Percentiles rank a stretch among this genome's conserved stretches.
Conservation (phyloP, 92 coral and sea anemone species). For the Bergia sp. region DNA sequence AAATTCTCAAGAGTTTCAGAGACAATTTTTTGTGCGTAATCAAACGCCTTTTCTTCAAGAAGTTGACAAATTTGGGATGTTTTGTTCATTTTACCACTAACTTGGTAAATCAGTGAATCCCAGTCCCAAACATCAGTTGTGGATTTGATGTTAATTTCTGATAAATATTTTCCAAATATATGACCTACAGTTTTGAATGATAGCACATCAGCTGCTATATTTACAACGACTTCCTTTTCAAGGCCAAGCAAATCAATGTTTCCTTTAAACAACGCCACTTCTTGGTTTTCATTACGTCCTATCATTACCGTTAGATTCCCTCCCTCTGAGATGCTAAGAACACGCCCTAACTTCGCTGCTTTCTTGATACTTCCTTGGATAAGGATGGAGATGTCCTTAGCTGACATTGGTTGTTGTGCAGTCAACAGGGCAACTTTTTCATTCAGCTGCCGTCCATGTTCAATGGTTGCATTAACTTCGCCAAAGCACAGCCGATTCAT, state of each 20-base stretch:
- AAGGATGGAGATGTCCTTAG: background rate
- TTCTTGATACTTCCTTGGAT: background rate
- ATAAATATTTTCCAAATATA: background rate
- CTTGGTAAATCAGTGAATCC: background rate
- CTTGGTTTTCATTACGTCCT: background rate
- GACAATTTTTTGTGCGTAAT: background rate
- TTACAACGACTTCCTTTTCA: background rate
- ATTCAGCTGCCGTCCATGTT: background rate
- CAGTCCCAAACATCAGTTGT: background rate
- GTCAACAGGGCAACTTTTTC: background rate
- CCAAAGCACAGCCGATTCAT: constrained; percentile 8
- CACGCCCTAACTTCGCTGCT: background rate
- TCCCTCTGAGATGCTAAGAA: background rate
- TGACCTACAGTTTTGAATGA: background rate
- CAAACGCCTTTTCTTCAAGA: background rate
- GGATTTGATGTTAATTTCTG: background rate
- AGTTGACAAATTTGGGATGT: background rate
- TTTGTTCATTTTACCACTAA: constrained; percentile 7
- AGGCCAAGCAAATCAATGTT: background rate
- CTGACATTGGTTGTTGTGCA: background rate
- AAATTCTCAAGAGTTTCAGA: background rate
- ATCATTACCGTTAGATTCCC: background rate
- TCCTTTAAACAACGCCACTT: background rate
- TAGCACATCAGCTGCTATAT: background rate
- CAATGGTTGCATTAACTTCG: constrained; percentile 5